Evolutionary conservation across 2,113 vertebrate genomes (phyloP).

Genomic region (Hypanus sabinus): DNA sequence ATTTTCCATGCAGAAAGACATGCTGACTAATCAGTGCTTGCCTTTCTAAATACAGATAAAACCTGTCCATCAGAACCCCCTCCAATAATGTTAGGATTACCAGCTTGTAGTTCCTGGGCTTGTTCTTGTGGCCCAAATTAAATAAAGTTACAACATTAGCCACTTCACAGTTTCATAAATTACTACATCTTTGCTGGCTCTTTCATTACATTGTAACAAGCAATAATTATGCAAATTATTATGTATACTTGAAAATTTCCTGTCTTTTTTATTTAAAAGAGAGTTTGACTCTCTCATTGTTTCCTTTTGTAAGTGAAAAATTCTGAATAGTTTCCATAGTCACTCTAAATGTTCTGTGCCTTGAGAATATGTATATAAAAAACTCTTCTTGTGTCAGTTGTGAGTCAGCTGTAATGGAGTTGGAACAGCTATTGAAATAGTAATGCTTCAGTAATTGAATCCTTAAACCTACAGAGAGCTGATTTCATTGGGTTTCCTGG

Average conservation of each 20-base stretch:
- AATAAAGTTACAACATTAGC: no score
- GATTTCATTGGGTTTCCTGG: constrained; percentile 27
- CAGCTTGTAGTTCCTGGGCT: no score
- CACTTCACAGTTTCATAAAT: background rate
- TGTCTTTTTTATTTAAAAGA: background rate
- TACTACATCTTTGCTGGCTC: background rate
- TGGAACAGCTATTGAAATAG: constrained; percentile 31
- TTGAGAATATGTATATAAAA: constrained; percentile 6
- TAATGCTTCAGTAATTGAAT: constrained; percentile 35
- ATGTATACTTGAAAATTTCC: background rate
- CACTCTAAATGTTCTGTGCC: background rate
- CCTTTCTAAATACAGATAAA: no score
- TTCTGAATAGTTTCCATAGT: background rate
- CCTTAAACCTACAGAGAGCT: constrained; percentile 26
- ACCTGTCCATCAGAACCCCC: no score
- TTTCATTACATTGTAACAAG: background rate
- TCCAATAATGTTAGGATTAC: no score
- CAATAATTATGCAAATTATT: background rate
- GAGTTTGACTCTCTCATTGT: background rate
- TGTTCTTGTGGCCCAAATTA: no score
- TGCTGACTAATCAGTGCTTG: no score
- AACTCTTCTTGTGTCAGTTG: background rate
- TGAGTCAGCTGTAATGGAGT: constrained; percentile 18
- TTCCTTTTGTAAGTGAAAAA: background rate
- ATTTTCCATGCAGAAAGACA: no score